Base-by-base conservation (phyloP, 2,888 invertebrate species). In the Eustalomyia histrio region DNA sequence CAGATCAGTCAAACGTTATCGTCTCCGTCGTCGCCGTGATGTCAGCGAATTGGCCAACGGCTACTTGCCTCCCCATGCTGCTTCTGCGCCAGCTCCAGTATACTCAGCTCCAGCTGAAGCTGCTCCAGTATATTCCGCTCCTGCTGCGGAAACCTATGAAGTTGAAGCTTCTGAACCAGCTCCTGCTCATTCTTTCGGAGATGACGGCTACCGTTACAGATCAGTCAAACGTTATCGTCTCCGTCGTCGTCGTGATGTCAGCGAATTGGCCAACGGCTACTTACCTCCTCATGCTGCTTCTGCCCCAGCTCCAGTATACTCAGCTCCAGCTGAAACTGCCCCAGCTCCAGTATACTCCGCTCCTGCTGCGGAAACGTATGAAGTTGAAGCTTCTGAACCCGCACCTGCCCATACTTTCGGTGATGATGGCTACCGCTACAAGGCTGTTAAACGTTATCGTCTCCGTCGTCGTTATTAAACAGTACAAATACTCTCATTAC, bases 31-130 rank as follows among this genome's bases (percentile, higher is more conserved):
- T 50, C 79, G 79, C 43, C 75, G 73, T 69, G 79, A 74, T 69
- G 73, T 76, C 1, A 76, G 39, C 39, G 79, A 79, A 79, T 55
- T 79, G 16, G 24, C 61, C 47, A 80, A 21, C 17, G 78, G 73
- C 1, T 84, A 84, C 21, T 65, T 84, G 55, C 81, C 84, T 35
- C 73, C 84, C 29, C 60, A 50, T 53, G 76, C 57, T 43, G 75
- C 18, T 7, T 58, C 65, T 43, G 55, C 67, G 9, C 60, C 67
- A 14, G 83, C 43, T 2, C 76, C 81, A 57, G 50, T 47, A 9
- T 65, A 65, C 53, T 60, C 69, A 17, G 58, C 58, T 65, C 39
- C 73, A 0, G 68, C 47, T 6, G 35, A 50, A 58, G 18, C 5
- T 80, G 80, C 81, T 43, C 64, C 73, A 7, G 57, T 35, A 1